Percentiles rank a stretch among this genome's conserved stretches.
Evolutionary conservation across 2,113 vertebrate species (phyloP).

Genomic region (Saccopteryx bilineata): DNA sequence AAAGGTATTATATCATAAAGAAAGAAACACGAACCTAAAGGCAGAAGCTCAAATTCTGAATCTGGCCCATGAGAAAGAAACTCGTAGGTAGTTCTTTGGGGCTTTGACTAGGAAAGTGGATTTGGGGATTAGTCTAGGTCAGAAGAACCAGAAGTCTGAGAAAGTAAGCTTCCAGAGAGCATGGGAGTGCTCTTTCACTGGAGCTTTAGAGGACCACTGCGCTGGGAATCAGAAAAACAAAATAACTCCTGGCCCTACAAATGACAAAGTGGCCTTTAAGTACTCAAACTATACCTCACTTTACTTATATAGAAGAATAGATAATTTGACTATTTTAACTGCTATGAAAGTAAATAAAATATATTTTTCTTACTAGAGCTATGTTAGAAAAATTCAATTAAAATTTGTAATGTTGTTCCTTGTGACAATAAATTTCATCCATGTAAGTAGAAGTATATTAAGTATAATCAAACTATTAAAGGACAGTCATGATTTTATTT

Average conservation of each 20-base stretch:
- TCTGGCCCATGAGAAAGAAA: conserved; percentile 38
- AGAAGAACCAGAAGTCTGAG: conserved; percentile 1
- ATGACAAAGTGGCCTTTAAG: conserved; percentile 20
- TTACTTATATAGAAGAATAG: conserved; percentile 20
- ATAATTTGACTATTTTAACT: conserved; percentile 9
- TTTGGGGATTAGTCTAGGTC: not conserved
- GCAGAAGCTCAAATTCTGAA: conserved; percentile 33
- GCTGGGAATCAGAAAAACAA: not conserved
- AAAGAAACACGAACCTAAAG: not conserved
- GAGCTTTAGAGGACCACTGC: not conserved
- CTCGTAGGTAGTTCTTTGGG: not conserved
- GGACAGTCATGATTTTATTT: conserved; percentile 41
- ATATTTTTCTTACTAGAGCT: not conserved
- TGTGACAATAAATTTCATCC: conserved; percentile 4
- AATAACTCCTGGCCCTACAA: not conserved
- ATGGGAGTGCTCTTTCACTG: not conserved
- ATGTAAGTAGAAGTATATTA: not conserved
- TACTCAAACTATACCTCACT: conserved; percentile 23
- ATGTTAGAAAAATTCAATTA: conserved; percentile 52
- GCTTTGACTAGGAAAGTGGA: not conserved
- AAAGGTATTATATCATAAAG: not conserved
- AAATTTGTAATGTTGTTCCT: conserved; percentile 9
- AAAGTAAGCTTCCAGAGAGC: not conserved
- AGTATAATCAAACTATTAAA: conserved; percentile 42
- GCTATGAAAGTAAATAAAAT: not conserved